Evolutionary conservation across 2,797 vertebrate species (phyloP), one percentile per base, ranked within the genome.

Genomic region (Ciconia nigra): DNA sequence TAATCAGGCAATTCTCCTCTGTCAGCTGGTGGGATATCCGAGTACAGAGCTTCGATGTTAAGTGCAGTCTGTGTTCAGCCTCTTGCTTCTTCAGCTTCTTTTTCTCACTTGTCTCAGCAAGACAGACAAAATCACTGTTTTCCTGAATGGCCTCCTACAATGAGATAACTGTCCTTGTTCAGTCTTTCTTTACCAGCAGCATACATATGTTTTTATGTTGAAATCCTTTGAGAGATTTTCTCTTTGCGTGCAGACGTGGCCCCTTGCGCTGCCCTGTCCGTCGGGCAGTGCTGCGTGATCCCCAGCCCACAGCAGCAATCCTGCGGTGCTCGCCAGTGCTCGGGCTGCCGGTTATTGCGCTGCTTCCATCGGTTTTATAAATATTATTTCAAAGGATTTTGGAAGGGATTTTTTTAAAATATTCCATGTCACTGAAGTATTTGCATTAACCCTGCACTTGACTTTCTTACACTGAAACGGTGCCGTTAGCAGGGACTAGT

Each of bases 241-340:
- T 79, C 61, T 79, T 74, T 15, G 26, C 51, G 7, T 0, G 0
- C 28, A 24, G 42, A 5, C 3, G 3, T 17, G 46, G 25, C 11
- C 35, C 47, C 47, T 44, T 24, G 44, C 1, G 2, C 33, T n/a
- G 42, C 67, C 52, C 28, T 1, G 0, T 66, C 28, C 6, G 1
- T 29, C 0, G 7, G 62, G 37, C 65, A 35, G 59, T 6, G 28
- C 81, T 65, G 83, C 47, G 0, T 11, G 67, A 24, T 81, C 76
- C 88, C 42, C 74, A 66, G 49, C 82, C 71, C 2, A 0, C 79
- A 70, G 61, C 55, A 21, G 79, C 82, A 93, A 31, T 65, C 76
- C 62, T 13, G 5, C 9, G 1, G 16, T 47, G 55, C 59, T 93
- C 18, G 1, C 77, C 90, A 83, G 70, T 24, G 33, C 82, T 83